Base-by-base conservation (phyloP, 2,113 vertebrate species). In the Geothlypis trichas region DNA sequence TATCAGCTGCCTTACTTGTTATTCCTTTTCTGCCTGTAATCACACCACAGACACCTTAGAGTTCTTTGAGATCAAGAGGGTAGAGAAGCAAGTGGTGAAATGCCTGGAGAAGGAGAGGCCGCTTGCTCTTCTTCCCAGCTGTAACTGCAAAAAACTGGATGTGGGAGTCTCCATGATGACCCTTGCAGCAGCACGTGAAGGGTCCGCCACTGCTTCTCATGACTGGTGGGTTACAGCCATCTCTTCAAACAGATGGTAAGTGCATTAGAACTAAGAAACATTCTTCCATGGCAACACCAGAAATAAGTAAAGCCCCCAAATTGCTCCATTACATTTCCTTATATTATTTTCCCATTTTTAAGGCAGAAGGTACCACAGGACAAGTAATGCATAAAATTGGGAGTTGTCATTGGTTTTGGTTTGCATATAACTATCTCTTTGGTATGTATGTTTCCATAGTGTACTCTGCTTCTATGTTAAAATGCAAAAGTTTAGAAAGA, bases 371-470 rank as follows among this genome's bases (percentile, higher is more conserved):
- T 41, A 28, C n/a, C 1, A 1, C 7, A 17, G 30, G 16, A 66
- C 7, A 3, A 35, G 51, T 41, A 41, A 46, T 16, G 9, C 31
- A 42, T 62, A 58, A 84, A 81, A 51, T 3, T 47, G 33, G 4
- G 5, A 3, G 1, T 13, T 67, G 12, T 13, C 1, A 0, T 6
- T 72, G 13, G 23, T 79, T 75, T 68, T 16, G 11, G 16, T 46
- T 74, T 65, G 9, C 20, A 3, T 26, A 19, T 24, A 66, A 5
- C 4, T 22, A 5, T 51, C 27, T 63, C 55, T 90, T 46, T 73
- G 9, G 14, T 66, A 47, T 3, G 0, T 59, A 3, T 59, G 11
- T 85, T 85, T 93, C 66, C 19, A 30, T 27, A 35, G 6, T 39
- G 19, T 66, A 24, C 84, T 91, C 33, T 84, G 44, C 7, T 75